Conservation (phyloP, 2,888 invertebrate species). For the Parnassius glacialis region DNA sequence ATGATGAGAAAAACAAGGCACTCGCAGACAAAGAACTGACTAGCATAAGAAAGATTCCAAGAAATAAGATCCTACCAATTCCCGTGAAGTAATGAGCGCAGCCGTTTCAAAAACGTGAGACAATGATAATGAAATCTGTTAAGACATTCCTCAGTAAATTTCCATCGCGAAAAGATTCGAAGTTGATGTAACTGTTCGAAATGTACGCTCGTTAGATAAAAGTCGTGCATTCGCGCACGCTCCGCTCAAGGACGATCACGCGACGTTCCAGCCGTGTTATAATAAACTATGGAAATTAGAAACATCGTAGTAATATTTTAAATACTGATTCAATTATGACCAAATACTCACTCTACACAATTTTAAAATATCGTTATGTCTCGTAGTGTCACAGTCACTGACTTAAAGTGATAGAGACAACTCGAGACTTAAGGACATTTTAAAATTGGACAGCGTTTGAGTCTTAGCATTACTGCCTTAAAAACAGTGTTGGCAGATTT, state of each 20-base stretch:
- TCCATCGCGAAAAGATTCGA: conserved; percentile 37
- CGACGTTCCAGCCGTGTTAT: conserved; percentile 34
- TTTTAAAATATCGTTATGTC: too few species aligned
- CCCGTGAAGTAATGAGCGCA: conserved; percentile 23
- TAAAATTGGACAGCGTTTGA: too few species aligned
- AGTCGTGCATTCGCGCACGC: conserved; percentile 64
- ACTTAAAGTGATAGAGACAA: too few species aligned
- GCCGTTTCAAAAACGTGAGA: conserved; percentile 40
- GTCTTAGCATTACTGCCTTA: too few species aligned
- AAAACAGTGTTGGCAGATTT: too few species aligned
- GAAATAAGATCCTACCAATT: conserved; percentile 23
- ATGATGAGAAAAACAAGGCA: conserved; percentile 10
- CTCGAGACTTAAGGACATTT: too few species aligned
- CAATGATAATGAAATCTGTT: conserved; percentile 42
- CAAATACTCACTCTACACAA: too few species aligned
- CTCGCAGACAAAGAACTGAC: conserved; percentile 4
- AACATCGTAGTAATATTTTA: too few species aligned
- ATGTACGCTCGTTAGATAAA: conserved; percentile 39
- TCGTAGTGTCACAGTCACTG: too few species aligned
- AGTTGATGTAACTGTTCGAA: conserved; percentile 43
- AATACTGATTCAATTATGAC: too few species aligned
- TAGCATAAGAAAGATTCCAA: conserved; percentile 11
- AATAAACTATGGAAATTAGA: not conserved
- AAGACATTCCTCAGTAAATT: conserved; percentile 41
- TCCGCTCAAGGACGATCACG: conserved; percentile 64